Evolutionary conservation across 2,888 invertebrate genomes (phyloP).

Genomic region (Epinotia brunnichana): DNA sequence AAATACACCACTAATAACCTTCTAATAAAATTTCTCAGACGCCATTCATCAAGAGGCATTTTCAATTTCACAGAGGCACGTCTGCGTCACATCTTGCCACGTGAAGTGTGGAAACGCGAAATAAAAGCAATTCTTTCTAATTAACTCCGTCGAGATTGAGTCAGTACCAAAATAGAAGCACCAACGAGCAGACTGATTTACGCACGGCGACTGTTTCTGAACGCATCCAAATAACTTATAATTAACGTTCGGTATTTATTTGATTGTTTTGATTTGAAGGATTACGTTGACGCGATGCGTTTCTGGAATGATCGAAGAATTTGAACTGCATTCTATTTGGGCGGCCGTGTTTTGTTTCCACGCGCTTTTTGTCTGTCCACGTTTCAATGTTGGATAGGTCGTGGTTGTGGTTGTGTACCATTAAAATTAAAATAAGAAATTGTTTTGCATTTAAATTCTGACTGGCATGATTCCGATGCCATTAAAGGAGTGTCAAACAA

Average conservation of each 20-base stretch:
- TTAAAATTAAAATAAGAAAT: neutral
- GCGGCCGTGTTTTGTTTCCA: conserved; percentile 5
- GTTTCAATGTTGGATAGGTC: neutral
- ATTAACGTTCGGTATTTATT: conserved; percentile 79
- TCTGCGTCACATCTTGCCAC: conserved; percentile 70
- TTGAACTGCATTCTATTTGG: conserved; percentile 15
- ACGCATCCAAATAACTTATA: conserved; percentile 68
- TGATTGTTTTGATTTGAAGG: conserved; percentile 79
- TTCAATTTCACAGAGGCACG: conserved; percentile 61
- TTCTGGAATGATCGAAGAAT: conserved; percentile 37
- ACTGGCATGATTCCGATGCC: conserved; percentile 43
- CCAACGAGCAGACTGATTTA: conserved; percentile 73
- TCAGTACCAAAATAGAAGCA: conserved; percentile 71
- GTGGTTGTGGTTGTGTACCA: neutral
- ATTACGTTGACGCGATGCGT: conserved; percentile 61
- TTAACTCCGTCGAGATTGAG: conserved; percentile 74
- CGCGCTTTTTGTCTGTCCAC: neutral
- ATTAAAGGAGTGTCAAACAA: conserved; percentile 57
- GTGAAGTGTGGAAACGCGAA: conserved; percentile 78
- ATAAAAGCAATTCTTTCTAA: conserved; percentile 84
- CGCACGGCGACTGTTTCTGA: conserved; percentile 73
- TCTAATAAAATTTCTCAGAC: conserved; percentile 52
- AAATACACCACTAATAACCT: conserved; percentile 46
- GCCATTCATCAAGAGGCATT: conserved; percentile 70
- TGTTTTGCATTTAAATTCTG: conserved; percentile 11